Evolutionary conservation across 2,888 invertebrate genomes (phyloP), one percentile per base, ranked within the genome.

Genomic region (Drosophila hawaiiensis): DNA sequence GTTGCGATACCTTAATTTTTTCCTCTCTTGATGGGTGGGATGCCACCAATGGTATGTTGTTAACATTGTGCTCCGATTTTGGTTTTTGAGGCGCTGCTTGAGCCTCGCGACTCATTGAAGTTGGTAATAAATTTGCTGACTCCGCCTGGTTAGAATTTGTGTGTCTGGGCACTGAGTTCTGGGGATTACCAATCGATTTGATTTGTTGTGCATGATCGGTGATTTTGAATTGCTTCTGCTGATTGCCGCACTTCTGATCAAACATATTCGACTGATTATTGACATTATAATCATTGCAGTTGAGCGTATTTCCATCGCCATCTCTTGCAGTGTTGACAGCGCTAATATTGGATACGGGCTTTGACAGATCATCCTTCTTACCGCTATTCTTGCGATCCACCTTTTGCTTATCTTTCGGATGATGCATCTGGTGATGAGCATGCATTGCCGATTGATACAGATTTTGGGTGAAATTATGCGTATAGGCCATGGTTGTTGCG

Each of bases 401-500:
- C 70, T 91, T 91, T 50, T 89, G 83, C 67, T 93, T 92, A 56
- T 93, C 92, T 63, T 92, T 92, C 35, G 91, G 62, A 64, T 91
- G 88, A 29, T 90, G 92, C 78, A 92, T 91, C 68, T 92, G 92
- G 68, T 93, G 94, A 35, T 92, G 91, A 54, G 92, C 92, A 25
- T 92, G 93, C 85, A 93, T 91, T 14, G 93, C 93, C 14, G 92
- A 92, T 65, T 93, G 93, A 61, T 93, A 93, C 6, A 92, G 86
- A 81, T 93, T 93, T 70, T 93, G 93, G 0, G 93, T 91, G 16
- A 94, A 92, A 75, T 92, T 92, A 50, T 93, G 92, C 19, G 91
- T 91, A 54, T 93, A 93, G 4, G 92, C 93, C 93, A 94, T 94
- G 7, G 92, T 91, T 4, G 92, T 92, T 19, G 93, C 93, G 28